Evolutionary conservation across 2,888 invertebrate species (phyloP), one percentile per base, ranked within the genome.

Genomic region (Elysia crispata): DNA sequence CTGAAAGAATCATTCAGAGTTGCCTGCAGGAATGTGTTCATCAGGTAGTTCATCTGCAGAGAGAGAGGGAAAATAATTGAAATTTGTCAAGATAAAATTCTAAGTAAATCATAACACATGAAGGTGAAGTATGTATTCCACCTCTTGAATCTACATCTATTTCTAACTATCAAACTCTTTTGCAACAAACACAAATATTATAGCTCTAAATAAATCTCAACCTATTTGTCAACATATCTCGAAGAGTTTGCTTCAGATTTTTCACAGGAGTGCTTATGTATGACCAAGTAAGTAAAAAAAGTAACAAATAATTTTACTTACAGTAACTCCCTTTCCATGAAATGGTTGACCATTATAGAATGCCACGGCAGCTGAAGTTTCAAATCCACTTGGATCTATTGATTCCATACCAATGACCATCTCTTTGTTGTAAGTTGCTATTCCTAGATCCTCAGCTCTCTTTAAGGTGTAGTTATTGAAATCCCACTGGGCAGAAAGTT

Each of bases 261-360:
- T n/a, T n/a, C n/a, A n/a, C n/a, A n/a, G n/a, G n/a, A n/a, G n/a
- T n/a, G n/a, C n/a, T n/a, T n/a, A n/a, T n/a, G n/a, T n/a, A n/a
- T n/a, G n/a, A n/a, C n/a, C n/a, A n/a, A n/a, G 5, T 41, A 11
- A 11, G 41, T 41, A 41, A 11, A 11, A 41, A 41, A 41, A 41
- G 41, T 6, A 41, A 11, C 3, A 41, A 41, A 11, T 11, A 41
- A 41, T 11, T 18, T 18, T 41, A 79, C 79, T 80, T 50, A 80
- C 80, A 57, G 76, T 54, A 5, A 95, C 93, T 0, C 95, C 95
- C 0, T 95, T 94, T 69, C 95, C 94, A 89, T 96, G 96, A 86
- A 94, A 95, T 0, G 95, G 95, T 88, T 96, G 95, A 89, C 96
- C 96, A 87, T 96, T 96, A 91, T 96, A 95, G 94, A 95, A 95